Base-by-base conservation (phyloP, 2,113 vertebrate species). In the Pseudopodoces humilis region DNA sequence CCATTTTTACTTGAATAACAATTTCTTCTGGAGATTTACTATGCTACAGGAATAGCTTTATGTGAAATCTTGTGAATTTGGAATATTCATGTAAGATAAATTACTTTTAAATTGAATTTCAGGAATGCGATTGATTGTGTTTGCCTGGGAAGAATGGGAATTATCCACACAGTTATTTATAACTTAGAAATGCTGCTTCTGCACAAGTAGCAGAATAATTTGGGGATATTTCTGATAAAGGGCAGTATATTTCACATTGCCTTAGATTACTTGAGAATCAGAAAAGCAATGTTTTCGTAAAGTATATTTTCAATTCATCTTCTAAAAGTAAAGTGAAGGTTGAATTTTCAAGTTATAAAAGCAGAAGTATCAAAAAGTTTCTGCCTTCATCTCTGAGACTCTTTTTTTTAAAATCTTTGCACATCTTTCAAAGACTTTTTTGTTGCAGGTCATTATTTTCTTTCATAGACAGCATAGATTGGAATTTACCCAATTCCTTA, bases 31-130 rank as follows among this genome's bases (percentile, higher is more conserved):
- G 92, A 96, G 96, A 94, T 97, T 90, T 94, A 92, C 96, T 92
- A 25, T 81, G 91, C 93, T 71, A 23, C 80, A 95, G 94, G 92
- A 96, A 94, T 56, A 92, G 81, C 88, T 96, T 95, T 77, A 83
- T 94, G 92, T 76, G 91, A 94, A 93, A 93, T 89, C 90, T 94
- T 91, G 83, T 94, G 97, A 94, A 96, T 97, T 97, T 96, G 95
- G 84, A 97, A 97, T 97, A 96, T 97, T 97, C 94, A 96, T 94
- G 76, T 95, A 89, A 94, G 95, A 97, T 97, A 97, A 97, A 98
- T 97, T 90, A 91, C 92, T 98, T 98, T 95, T 72, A 97, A 97
- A 97, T 97, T 97, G 96, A 97, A 97, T 97, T 98, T 95, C 90
- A 94, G 6, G 47, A 95, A 92, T 90, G 87, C 91, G 77, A 52